phyloP scores from a whole-genome alignment of 30 jellyfish, hydroid and myxozoan species.

The Cassiopea andromeda region DNA sequence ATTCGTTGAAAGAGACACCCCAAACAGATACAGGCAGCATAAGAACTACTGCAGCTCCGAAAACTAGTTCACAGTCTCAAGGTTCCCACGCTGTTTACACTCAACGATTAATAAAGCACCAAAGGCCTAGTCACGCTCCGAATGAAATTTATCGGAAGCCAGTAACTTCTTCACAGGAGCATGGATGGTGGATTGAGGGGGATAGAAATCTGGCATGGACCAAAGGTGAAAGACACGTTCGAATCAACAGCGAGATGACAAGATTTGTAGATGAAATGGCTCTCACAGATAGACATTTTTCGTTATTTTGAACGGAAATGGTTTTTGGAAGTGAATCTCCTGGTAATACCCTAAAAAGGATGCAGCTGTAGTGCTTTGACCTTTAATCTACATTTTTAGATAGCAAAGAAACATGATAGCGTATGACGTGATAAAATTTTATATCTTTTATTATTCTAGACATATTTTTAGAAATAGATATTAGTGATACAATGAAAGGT shows the following conservation, averaged over 20 bases:
- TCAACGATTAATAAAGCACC: slow-evolving; percentile 83
- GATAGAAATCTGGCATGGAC: slow-evolving; percentile 80
- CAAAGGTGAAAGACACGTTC: slow-evolving; percentile 59
- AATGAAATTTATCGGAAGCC: slow-evolving; percentile 86
- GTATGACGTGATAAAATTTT: too few relatives aligned
- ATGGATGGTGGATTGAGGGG: slow-evolving; percentile 87
- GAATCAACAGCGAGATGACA: slow-evolving; percentile 89
- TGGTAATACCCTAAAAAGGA: slow-evolving; percentile 10
- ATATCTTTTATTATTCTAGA: too few relatives aligned
- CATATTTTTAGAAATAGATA: too few relatives aligned
- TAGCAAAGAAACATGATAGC: too few relatives aligned
- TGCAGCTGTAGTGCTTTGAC: neutral
- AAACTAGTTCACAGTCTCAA: slow-evolving; percentile 59
- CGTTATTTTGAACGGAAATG: slow-evolving; percentile 49
- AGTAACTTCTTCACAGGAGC: slow-evolving; percentile 86
- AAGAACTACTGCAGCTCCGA: slow-evolving; percentile 5
- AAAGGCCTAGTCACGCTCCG: slow-evolving; percentile 84
- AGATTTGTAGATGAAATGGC: slow-evolving; percentile 92
- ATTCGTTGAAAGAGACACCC: slow-evolving; percentile 39
- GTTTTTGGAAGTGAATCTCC: neutral
- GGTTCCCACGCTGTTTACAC: slow-evolving; percentile 77
- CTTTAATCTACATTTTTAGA: too few relatives aligned
- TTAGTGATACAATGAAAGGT: too few relatives aligned
- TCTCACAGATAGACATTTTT: slow-evolving; percentile 75
- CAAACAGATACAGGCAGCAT: neutral